Percentiles rank a stretch among this genome's conserved stretches.
Evolutionary conservation across 1,140 invertebrate species (phyloP).

Genomic region (Drosophila navojoa): DNA sequence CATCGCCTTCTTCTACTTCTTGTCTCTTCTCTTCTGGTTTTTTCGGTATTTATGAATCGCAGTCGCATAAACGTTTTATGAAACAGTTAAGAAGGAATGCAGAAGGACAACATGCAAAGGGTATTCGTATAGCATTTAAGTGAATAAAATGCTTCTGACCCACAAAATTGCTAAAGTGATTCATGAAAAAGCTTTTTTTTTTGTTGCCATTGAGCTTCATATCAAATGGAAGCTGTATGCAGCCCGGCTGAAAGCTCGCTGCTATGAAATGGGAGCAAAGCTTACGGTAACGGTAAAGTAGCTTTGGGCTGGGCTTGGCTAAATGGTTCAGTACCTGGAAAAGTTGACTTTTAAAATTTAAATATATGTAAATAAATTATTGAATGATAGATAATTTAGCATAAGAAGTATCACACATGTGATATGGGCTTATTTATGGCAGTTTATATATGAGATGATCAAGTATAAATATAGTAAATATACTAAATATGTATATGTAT

Average conservation of each 20-base stretch:
- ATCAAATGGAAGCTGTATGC: constrained; percentile 7
- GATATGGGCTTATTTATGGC: no score
- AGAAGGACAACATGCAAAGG: neutral
- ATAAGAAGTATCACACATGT: no score
- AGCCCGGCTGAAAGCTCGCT: constrained; percentile 14
- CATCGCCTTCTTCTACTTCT: neutral
- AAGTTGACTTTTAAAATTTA: neutral
- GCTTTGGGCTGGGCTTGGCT: neutral
- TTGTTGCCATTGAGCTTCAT: neutral
- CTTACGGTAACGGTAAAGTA: neutral
- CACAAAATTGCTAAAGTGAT: constrained; percentile 2
- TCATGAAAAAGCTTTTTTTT: constrained; percentile 22
- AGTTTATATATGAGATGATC: no score
- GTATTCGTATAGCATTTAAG: constrained; percentile 1
- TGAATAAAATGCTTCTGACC: constrained; percentile 10
- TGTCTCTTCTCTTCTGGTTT: neutral
- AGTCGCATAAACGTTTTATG: constrained; percentile 68
- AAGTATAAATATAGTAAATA: no score
- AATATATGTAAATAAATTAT: neutral
- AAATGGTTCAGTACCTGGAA: constrained; percentile 17
- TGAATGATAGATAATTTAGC: no score
- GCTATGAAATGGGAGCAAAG: constrained; percentile 1
- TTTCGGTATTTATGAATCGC: constrained; percentile 51
- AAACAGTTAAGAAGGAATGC: constrained; percentile 21
- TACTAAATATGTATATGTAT: no score